phyloP scores from a whole-genome alignment of 2,113 vertebrate species.

The Oceanodroma tethys region DNA sequence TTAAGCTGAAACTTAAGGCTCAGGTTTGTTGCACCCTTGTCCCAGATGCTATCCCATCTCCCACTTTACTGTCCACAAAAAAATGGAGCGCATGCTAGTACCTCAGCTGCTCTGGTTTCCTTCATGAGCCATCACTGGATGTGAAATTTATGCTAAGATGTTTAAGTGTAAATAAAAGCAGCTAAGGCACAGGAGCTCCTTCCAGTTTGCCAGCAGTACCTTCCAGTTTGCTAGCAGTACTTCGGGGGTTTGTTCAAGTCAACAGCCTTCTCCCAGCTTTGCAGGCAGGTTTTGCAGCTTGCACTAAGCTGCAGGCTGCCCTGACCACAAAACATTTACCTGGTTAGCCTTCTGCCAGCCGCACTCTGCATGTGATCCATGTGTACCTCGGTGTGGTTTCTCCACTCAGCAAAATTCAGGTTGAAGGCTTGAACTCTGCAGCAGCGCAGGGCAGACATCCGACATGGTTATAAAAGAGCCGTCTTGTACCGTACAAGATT shows the following conservation, averaged over 20 bases:
- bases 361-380: background rate
- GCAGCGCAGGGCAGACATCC: background rate
- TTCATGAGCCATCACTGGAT: too few species aligned
- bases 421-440: background rate
- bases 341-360: background rate
- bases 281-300: background rate
- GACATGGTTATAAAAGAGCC: background rate
- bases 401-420: background rate
- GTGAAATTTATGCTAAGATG: background rate
- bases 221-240: background rate
- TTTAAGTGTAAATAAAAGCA: background rate
- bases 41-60: fast-evolving
- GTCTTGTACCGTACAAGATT: background rate
- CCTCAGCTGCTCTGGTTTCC: background rate
- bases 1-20: background rate
- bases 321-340: background rate
- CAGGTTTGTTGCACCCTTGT: background rate
- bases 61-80: background rate
- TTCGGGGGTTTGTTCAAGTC: background rate
- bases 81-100: fast-evolving
- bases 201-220: background rate
- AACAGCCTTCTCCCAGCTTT: background rate
- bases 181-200: background rate
- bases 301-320: background rate
- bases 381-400: background rate